Evolutionary conservation across 2,797 vertebrate genomes (phyloP).

Genomic region (Myotis findleyi): DNA sequence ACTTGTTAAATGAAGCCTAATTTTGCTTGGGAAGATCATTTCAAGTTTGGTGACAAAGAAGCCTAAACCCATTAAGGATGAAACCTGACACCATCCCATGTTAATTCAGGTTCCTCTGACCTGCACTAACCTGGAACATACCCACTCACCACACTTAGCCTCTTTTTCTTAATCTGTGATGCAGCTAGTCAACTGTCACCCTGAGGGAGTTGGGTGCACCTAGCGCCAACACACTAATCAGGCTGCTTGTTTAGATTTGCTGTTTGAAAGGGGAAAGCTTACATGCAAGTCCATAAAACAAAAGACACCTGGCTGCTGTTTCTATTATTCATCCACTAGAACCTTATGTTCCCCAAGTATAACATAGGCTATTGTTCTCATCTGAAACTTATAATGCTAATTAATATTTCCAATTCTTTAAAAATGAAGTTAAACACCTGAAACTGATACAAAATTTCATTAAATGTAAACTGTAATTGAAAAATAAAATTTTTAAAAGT

Average conservation of each 20-base stretch:
- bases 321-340: not conserved
- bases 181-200: not conserved
- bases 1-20: not conserved
- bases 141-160: not conserved
- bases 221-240: not conserved
- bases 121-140: not conserved
- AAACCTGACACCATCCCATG: not conserved
- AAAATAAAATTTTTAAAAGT: not conserved
- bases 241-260: not conserved
- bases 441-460: not conserved
- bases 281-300: not conserved
- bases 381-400: not conserved
- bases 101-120: not conserved
- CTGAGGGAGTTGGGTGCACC: not conserved
- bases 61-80: constrained; percentile 8
- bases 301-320: not conserved
- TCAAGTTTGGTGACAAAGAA: not conserved
- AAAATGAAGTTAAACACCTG: not conserved
- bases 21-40: not conserved
- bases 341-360: not conserved
- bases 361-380: not conserved
- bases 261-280: not conserved
- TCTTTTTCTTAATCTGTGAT: not conserved
- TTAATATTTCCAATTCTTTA: not conserved
- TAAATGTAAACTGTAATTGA: not conserved